Percentiles rank a stretch among this genome's conserved stretches.
These are phyloP conservation scores for Phaenicophaeus curvirostris DNA, from an alignment of 2,797 vertebrate species.

Conservation along the genomic window DNA sequence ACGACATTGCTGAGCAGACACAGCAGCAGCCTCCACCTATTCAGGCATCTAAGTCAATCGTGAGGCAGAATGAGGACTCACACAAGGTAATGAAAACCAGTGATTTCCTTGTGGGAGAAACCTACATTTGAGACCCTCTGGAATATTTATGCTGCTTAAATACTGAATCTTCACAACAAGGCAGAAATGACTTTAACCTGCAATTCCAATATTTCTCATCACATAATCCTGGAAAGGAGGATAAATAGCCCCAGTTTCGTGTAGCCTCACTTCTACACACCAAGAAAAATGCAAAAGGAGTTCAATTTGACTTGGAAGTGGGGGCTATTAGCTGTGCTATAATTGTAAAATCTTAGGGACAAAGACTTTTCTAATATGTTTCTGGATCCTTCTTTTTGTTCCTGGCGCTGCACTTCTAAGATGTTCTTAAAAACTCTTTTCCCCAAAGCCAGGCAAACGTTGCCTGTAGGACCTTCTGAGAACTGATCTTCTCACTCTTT, in stretches of 20 bases:
- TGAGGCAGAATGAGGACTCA: background rate
- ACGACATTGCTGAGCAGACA: background rate
- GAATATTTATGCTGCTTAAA: background rate
- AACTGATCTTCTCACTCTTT: background rate
- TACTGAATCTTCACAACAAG: background rate
- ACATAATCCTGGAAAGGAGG: background rate
- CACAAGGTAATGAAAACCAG: background rate
- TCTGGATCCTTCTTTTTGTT: background rate
- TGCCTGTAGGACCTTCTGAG: background rate
- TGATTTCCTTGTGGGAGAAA: background rate
- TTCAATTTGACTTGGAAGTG: background rate
- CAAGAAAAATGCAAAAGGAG: background rate
- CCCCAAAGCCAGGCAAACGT: background rate
- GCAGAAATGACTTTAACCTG: background rate
- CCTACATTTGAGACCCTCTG: background rate
- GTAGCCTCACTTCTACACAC: background rate
- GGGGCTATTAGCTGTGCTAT: background rate
- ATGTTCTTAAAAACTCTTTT: background rate
- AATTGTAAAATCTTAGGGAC: background rate
- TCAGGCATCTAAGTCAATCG: background rate
- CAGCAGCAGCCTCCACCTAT: background rate
- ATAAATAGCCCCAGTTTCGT: background rate
- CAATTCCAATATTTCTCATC: background rate
- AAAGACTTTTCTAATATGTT: background rate
- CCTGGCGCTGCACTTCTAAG: slow-evolving; percentile 6